A percentile compares a stretch with the other conserved stretches of the same genome.
Conservation (phyloP, 2,888 invertebrate species). For the Germaria angustata region DNA sequence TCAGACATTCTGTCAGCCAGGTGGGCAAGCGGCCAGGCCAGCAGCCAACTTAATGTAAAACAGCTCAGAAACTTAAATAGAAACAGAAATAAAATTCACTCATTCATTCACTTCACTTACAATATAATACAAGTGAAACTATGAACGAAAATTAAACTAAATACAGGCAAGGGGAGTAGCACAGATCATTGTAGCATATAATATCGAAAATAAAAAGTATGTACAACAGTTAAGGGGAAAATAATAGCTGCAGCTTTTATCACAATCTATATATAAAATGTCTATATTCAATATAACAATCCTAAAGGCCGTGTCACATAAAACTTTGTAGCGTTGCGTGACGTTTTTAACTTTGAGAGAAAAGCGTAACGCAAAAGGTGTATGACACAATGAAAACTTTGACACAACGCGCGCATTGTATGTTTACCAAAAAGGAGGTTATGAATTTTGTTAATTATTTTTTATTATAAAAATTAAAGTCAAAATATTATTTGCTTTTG, state of each 20-base stretch:
- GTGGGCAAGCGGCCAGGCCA: not conserved
- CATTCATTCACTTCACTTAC: constrained; percentile 41
- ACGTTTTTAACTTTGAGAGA: no score
- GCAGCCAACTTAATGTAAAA: not conserved
- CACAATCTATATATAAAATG: not conserved
- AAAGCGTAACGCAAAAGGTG: no score
- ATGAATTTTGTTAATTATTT: no score
- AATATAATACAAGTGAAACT: constrained; percentile 23
- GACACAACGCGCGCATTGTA: no score
- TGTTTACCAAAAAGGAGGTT: no score
- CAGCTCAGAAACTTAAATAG: not conserved
- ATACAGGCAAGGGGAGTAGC: not conserved
- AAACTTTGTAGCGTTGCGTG: no score
- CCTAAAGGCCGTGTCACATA: no score
- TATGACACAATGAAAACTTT: no score
- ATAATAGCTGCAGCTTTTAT: not conserved
- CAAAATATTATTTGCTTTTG: no score
- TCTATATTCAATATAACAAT: no score
- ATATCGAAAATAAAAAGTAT: not conserved
- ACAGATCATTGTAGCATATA: not conserved
- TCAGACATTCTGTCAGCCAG: constrained; percentile 4
- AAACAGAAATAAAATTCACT: constrained; percentile 32
- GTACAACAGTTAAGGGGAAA: not conserved
- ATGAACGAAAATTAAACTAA: not conserved
- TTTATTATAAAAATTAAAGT: no score